phyloP scores from a whole-genome alignment of 2,797 vertebrate genomes.

The Anas flavirostris region DNA sequence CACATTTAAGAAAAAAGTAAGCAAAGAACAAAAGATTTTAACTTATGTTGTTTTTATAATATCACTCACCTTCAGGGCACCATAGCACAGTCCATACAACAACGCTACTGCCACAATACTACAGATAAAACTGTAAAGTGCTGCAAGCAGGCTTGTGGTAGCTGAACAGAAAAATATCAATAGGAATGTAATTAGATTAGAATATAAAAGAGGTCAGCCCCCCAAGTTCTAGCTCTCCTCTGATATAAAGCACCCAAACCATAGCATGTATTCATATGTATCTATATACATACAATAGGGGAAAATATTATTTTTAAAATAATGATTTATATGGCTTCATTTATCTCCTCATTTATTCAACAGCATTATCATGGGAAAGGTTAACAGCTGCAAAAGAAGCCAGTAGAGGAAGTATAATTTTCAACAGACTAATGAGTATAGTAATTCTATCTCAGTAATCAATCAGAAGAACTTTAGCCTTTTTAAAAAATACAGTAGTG shows the following conservation, averaged over 20 bases:
- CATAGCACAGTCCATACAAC: slow-evolving; percentile 97
- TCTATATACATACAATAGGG: no score
- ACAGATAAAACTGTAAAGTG: slow-evolving; percentile 94
- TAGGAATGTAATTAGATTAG: background rate
- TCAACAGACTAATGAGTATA: background rate
- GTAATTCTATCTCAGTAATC: background rate
- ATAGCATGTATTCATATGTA: background rate
- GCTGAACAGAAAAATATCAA: slow-evolving; percentile 76
- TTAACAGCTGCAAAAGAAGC: background rate
- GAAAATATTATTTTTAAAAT: background rate
- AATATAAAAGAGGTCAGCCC: background rate
- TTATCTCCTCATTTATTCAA: background rate
- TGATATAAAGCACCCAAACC: background rate
- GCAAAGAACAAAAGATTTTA: background rate
- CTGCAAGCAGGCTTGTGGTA: slow-evolving; percentile 94
- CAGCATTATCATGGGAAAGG: background rate
- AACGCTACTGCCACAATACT: slow-evolving; percentile 93
- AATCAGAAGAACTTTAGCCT: background rate
- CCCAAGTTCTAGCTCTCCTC: background rate
- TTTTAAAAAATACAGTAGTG: background rate
- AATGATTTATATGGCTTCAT: background rate
- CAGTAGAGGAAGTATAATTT: rapidly evolving
- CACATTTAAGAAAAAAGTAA: background rate
- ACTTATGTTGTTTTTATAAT: background rate
- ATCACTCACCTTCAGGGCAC: slow-evolving; percentile 91